Conservation (phyloP, 2,113 vertebrate species). For the Carettochelys insculpta region DNA sequence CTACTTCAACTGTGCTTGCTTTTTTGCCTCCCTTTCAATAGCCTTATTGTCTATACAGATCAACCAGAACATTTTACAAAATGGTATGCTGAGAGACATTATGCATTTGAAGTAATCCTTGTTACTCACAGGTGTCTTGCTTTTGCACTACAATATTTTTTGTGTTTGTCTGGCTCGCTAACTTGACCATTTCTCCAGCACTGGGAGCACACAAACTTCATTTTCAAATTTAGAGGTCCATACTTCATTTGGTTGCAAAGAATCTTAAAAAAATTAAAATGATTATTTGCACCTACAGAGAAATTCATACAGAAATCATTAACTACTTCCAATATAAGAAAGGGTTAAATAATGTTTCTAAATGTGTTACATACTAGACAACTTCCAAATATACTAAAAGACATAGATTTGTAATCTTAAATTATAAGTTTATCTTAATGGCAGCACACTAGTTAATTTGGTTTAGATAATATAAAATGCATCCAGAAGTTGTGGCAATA, state of each 20-base stretch:
- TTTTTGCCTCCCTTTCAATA: background rate
- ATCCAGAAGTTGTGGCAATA: background rate
- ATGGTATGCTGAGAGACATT: background rate
- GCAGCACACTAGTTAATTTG: background rate
- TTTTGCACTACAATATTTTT: constrained; percentile 96
- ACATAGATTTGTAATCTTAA: background rate
- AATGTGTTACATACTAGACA: background rate
- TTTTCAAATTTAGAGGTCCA: constrained; percentile 90
- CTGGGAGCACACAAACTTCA: constrained; percentile 96
- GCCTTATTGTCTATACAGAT: background rate
- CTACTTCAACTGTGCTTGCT: background rate
- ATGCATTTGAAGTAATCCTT: background rate
- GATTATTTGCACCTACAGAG: constrained; percentile 21
- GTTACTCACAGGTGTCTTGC: constrained; percentile 94
- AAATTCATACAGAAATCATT: background rate
- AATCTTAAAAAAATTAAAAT: constrained; percentile 74
- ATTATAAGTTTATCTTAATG: background rate
- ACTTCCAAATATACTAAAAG: background rate
- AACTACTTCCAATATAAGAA: background rate
- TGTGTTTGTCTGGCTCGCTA: constrained; percentile 94
- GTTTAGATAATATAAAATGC: background rate
- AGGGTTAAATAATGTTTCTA: background rate
- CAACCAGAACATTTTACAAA: background rate
- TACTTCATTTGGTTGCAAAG: constrained; percentile 80
- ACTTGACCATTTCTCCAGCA: constrained; percentile 97